Evolutionary conservation across 2,113 vertebrate species (phyloP), one percentile per base, ranked within the genome.

Genomic region (Saccopteryx leptura): DNA sequence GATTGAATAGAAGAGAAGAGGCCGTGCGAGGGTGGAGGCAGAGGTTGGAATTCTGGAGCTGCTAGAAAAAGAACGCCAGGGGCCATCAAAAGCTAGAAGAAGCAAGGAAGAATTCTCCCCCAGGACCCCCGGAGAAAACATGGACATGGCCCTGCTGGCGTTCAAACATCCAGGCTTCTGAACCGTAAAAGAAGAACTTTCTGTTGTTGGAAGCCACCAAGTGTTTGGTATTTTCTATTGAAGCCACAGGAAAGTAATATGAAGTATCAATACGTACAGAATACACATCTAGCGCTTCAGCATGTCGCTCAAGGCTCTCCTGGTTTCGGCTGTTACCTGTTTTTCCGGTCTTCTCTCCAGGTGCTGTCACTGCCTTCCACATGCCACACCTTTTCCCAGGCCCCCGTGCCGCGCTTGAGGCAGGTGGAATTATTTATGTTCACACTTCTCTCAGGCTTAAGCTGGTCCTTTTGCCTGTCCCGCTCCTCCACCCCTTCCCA

Each of bases 351-450:
- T 52, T 18, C 1, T 7, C 33, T 33, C 19, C 15, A 46, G 78
- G 24, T 50, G 13, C n/a, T 2, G 4, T 8, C 31, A 13, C n/a
- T 63, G 50, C 28, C 60, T 76, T 81, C 69, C 46, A 71, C 12
- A 18, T 0, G n/a, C 48, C 14, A 10, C 11, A 7, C 13, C 9
- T 23, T 11, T 50, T 9, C 19, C 15, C 7, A 50, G 65, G 21
- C 33, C 9, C 23, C 54, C 0, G 18, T 60, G 63, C 21, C 2
- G 18, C 1, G 17, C 48, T 50, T 2, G 8, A 75, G 24, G 21
- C n/a, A 58, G 19, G 46, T 0, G 9, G 33, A 4, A 28, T 24
- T 31, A 24, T 46, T n/a, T 9, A 2, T 15, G 10, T 8, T 78
- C 71, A 17, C 17, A 46, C n/a, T 46, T n/a, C 31, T 65, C 63